Conservation (phyloP, 2,113 vertebrate genomes). For the Lates calcarifer region DNA sequence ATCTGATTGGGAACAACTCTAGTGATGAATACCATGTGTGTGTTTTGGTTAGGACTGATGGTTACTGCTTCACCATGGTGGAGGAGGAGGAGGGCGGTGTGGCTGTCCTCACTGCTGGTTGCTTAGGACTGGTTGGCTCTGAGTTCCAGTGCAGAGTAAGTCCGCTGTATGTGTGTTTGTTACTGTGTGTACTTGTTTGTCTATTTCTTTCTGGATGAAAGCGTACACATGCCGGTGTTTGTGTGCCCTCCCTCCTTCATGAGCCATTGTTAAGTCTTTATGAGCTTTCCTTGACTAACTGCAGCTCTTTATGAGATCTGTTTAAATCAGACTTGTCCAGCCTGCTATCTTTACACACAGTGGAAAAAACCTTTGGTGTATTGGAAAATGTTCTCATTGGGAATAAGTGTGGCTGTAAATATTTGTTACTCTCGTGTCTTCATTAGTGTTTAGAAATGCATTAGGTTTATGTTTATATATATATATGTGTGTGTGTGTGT, state of each 20-base stretch:
- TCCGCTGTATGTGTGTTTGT: slow-evolving; percentile 22
- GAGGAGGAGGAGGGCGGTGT: slow-evolving; percentile 92
- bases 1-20: not conserved
- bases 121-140: slow-evolving; percentile 91
- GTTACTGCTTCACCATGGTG: slow-evolving; percentile 97
- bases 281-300: slow-evolving; percentile 35
- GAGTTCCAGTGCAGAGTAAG: slow-evolving; percentile 98
- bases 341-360: not conserved
- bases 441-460: not conserved
- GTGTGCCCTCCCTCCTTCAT: slow-evolving; percentile 18
- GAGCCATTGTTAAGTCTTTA: slow-evolving; percentile 39
- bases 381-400: slow-evolving; percentile 13
- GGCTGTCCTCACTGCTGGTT: slow-evolving; percentile 90
- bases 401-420: slow-evolving; percentile 32
- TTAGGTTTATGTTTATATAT: not conserved
- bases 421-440: not conserved
- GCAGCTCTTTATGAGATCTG: slow-evolving; percentile 35
- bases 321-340: slow-evolving; percentile 37
- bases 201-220: not conserved
- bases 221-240: not conserved
- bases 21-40: slow-evolving; percentile 10
- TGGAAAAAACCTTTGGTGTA: slow-evolving; percentile 2
- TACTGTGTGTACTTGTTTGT: not conserved
- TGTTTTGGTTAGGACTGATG: slow-evolving; percentile 89
- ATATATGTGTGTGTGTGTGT: not conserved